These are phyloP conservation scores for Phyllostomus discolor DNA, from an alignment of 2,113 vertebrate species.

Conservation along the genomic window DNA sequence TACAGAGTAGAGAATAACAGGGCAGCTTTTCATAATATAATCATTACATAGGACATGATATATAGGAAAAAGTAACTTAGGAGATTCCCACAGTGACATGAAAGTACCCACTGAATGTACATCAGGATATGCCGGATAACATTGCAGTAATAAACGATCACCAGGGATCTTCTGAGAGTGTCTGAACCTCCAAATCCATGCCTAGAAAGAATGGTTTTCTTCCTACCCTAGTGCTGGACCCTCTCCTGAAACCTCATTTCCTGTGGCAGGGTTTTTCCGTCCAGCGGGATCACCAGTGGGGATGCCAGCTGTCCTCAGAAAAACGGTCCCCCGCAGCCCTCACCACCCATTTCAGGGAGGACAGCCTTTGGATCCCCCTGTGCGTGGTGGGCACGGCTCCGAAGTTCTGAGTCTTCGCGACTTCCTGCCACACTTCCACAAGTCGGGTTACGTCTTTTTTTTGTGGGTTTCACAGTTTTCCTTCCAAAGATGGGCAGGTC, in stretches of 20 bases:
- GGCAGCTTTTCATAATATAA: background rate
- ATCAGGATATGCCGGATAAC: background rate
- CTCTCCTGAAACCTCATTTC: background rate
- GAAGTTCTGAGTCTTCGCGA: background rate
- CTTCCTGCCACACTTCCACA: background rate
- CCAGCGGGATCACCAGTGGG: background rate
- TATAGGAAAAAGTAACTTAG: background rate
- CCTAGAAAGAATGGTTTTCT: background rate
- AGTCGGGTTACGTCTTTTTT: background rate
- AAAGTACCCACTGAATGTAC: background rate
- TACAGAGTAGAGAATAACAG: background rate
- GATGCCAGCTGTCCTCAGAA: background rate
- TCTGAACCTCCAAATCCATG: background rate
- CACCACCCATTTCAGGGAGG: background rate
- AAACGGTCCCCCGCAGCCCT: background rate
- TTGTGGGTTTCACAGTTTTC: background rate
- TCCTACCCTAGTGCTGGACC: background rate
- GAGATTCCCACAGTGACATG: background rate
- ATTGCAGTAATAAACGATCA: background rate
- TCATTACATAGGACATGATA: background rate
- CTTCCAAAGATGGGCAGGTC: background rate
- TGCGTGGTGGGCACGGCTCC: background rate
- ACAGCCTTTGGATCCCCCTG: background rate
- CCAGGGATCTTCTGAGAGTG: background rate
- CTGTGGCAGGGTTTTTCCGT: background rate